phyloP scores from a whole-genome alignment of 2,113 vertebrate species.

The Bettongia penicillata region DNA sequence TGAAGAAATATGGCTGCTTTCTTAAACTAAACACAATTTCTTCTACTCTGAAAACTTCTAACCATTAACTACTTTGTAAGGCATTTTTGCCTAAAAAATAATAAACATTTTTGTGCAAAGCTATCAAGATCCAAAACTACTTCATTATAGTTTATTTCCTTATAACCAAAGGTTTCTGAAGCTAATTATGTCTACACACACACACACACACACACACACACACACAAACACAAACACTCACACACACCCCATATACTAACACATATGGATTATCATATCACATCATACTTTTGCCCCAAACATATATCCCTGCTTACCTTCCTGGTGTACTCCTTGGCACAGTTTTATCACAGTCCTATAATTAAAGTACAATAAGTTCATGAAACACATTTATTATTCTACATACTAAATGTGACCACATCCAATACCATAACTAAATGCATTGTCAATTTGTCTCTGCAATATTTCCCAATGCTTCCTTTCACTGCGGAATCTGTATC shows the following conservation, averaged over 20 bases:
- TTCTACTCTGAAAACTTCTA: background rate
- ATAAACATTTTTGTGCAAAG: background rate
- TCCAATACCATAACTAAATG: conserved; percentile 13
- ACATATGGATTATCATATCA: background rate
- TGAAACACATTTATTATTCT: conserved; percentile 51
- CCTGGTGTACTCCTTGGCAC: conserved; percentile 92
- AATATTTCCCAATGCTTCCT: conserved; percentile 17
- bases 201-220: background rate
- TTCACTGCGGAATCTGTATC: background rate
- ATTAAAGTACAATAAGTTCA: conserved; percentile 64
- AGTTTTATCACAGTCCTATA: conserved; percentile 93
- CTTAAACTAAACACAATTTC: background rate
- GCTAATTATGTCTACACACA: background rate
- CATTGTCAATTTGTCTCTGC: conserved; percentile 16
- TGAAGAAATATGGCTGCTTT: background rate
- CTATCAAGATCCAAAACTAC: background rate
- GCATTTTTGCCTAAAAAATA: background rate
- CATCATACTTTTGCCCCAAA: background rate
- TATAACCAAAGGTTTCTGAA: background rate
- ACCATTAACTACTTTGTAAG: background rate
- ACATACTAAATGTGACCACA: conserved; percentile 28
- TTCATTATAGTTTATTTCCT: background rate
- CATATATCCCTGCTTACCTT: conserved; percentile 85
- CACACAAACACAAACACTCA: background rate
- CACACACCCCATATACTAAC: background rate